A percentile compares a stretch with the other conserved stretches of the same genome.
phyloP scores from a whole-genome alignment of 2,113 vertebrate species.

The Dromaius novaehollandiae region DNA sequence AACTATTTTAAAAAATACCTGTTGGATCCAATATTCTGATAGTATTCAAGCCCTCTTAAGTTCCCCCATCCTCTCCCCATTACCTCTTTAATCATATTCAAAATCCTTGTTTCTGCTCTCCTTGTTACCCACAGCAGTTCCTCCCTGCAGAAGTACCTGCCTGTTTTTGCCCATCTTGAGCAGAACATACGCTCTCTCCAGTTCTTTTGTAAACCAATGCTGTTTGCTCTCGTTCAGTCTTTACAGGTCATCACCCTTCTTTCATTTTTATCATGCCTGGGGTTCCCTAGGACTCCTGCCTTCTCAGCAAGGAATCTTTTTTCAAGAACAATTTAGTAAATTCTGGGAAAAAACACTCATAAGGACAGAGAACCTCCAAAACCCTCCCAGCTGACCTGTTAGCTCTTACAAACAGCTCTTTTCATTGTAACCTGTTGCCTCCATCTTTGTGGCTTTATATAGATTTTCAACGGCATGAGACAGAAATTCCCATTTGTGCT shows the following conservation, averaged over 20 bases:
- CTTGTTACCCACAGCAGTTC: not conserved
- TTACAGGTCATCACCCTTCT: not conserved
- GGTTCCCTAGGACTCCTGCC: not conserved
- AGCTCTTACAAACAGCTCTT: not conserved
- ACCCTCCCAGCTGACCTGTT: not conserved
- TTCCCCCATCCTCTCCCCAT: not conserved
- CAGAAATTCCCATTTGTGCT: not conserved
- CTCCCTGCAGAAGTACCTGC: not conserved
- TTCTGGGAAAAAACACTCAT: not conserved
- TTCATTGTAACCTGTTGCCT: not conserved
- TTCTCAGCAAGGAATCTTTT: not conserved
- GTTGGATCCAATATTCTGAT: not conserved
- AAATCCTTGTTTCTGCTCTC: not conserved
- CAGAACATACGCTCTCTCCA: not conserved
- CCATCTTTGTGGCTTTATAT: not conserved
- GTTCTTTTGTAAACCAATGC: not conserved
- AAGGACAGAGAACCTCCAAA: not conserved
- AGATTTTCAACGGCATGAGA: not conserved
- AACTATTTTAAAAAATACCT: not conserved
- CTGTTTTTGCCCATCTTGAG: not conserved
- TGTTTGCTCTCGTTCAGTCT: not conserved
- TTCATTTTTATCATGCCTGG: not conserved
- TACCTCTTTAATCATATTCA: not conserved
- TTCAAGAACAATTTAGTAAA: not conserved
- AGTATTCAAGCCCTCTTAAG: not conserved